Conservation (phyloP, 2,888 invertebrate species). For the Scrobipalpa atriplicella region DNA sequence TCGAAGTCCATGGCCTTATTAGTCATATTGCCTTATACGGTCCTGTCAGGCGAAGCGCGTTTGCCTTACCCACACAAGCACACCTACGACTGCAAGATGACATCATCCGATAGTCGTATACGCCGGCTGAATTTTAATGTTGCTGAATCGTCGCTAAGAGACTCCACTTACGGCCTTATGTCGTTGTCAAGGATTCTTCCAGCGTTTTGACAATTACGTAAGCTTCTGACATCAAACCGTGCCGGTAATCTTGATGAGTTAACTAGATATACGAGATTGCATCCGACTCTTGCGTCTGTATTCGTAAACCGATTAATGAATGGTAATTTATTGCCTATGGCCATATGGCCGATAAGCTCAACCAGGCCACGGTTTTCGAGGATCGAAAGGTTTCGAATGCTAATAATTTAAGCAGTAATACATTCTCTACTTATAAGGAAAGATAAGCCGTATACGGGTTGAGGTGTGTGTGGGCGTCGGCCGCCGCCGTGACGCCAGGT, state of each 20-base stretch:
- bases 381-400: constrained; percentile 62
- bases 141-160: constrained; percentile 53
- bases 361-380: constrained; percentile 53
- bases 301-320: constrained; percentile 16
- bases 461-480: constrained; percentile 70
- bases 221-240: constrained; percentile 32
- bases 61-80: constrained; percentile 58
- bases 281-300: constrained; percentile 5
- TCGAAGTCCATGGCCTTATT: constrained; percentile 61
- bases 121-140: constrained; percentile 69
- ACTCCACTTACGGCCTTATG: constrained; percentile 45
- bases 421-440: constrained; percentile 72
- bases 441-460: constrained; percentile 66
- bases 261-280: constrained; percentile 12
- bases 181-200: constrained; percentile 51
- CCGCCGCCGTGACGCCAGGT: constrained; percentile 56
- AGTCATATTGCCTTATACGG: constrained; percentile 75
- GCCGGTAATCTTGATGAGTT: constrained; percentile 13
- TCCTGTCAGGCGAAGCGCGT: constrained; percentile 50
- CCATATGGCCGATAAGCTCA: constrained; percentile 56
- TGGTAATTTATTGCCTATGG: constrained; percentile 27
- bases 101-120: constrained; percentile 61
- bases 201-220: constrained; percentile 44
- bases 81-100: constrained; percentile 62
- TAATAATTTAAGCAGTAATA: constrained; percentile 57